A percentile compares a stretch with the other conserved stretches of the same genome.
These are phyloP conservation scores for Oreotrochilus melanogaster DNA, from an alignment of 2,113 vertebrate genomes.

Conservation along the genomic window DNA sequence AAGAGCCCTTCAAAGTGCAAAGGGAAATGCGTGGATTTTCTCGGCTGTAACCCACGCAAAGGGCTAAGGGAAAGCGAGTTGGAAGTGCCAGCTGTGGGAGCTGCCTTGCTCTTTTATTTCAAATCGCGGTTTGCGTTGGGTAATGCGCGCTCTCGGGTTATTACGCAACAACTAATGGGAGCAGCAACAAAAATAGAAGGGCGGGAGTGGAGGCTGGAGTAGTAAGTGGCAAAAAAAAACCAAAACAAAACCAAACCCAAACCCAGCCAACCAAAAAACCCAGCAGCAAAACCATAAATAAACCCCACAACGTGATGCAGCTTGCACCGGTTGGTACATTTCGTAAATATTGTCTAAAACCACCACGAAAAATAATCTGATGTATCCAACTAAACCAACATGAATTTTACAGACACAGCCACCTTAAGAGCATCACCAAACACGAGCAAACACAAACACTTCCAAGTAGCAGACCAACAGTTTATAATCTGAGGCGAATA, in stretches of 20 bases:
- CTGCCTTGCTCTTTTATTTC: background rate
- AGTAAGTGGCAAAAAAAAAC: background rate
- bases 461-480: background rate
- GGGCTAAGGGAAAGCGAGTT: background rate
- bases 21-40: background rate
- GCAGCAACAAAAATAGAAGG: slow-evolving; percentile 45
- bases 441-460: background rate
- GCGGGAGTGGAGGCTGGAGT: background rate
- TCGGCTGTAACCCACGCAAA: background rate
- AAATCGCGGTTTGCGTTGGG: slow-evolving; percentile 26
- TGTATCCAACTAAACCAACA: background rate
- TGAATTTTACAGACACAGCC: background rate
- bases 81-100: background rate
- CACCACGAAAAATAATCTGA: background rate
- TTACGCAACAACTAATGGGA: slow-evolving; percentile 60
- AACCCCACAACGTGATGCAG: background rate
- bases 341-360: background rate
- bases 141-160: background rate
- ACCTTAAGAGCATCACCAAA: background rate
- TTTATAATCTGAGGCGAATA: background rate
- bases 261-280: no score
- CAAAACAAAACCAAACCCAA: no score
- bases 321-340: background rate
- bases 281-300: background rate
- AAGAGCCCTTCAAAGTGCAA: background rate